Percentiles rank a stretch among this genome's conserved stretches.
phyloP scores from a whole-genome alignment of 2,113 vertebrate species.

The Equus quagga region DNA sequence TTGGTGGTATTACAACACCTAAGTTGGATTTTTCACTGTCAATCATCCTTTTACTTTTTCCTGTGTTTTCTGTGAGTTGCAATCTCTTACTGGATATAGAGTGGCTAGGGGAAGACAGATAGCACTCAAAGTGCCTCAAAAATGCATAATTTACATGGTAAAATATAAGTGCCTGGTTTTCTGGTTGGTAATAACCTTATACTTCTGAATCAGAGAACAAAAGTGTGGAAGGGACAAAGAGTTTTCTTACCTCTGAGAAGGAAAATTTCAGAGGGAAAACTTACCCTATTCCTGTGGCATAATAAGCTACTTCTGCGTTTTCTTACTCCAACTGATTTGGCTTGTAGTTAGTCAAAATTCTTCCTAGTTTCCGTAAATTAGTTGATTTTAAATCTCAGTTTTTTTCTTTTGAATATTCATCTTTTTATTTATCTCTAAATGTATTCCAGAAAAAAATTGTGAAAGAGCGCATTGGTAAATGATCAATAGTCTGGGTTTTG shows the following conservation, averaged over 20 bases:
- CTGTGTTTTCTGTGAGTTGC: neutral
- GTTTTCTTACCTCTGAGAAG: neutral
- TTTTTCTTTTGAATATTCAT: conserved; percentile 30
- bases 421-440: conserved; percentile 22
- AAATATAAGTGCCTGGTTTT: neutral
- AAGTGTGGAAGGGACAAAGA: neutral
- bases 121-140: neutral
- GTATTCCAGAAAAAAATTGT: conserved; percentile 3
- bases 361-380: conserved; percentile 22
- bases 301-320: neutral
- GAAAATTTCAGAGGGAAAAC: neutral
- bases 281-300: neutral
- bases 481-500: neutral
- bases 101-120: neutral
- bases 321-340: neutral
- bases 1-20: neutral
- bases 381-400: neutral
- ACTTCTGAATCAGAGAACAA: conserved; percentile 11
- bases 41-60: neutral
- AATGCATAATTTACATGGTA: neutral
- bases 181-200: neutral
- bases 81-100: neutral
- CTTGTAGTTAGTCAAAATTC: neutral
- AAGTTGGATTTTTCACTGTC: neutral
- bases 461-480: neutral